A percentile compares a stretch with the other conserved stretches of the same genome.
Conservation (phyloP, 2,888 invertebrate species). For the Yponomeuta sedellus region DNA sequence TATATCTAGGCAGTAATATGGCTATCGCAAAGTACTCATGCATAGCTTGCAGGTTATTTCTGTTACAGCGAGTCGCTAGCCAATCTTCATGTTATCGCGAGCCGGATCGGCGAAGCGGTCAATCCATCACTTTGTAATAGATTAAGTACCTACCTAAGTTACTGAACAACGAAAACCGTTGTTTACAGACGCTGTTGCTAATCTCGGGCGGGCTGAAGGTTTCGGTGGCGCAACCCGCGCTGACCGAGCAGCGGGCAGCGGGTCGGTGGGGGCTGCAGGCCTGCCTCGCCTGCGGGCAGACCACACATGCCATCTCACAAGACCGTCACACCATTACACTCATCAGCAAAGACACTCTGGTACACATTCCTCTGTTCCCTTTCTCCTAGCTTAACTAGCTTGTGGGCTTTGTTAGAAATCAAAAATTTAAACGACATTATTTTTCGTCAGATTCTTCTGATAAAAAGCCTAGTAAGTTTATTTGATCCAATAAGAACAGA, state of each 20-base stretch:
- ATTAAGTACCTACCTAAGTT: not conserved
- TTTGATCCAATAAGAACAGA: no score
- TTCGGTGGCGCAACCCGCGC: conserved; percentile 74
- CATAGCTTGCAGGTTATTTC: conserved; percentile 12
- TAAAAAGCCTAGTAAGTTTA: no score
- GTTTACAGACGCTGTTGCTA: conserved; percentile 70
- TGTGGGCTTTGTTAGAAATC: not conserved
- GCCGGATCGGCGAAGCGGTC: not conserved
- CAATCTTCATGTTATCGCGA: not conserved
- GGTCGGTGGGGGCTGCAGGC: conserved; percentile 78
- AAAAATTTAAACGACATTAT: no score
- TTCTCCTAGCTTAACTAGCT: not conserved
- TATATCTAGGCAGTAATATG: not conserved
- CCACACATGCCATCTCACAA: conserved; percentile 78
- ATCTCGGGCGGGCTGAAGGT: conserved; percentile 67
- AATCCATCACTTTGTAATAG: not conserved
- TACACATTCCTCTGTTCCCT: conserved; percentile 48
- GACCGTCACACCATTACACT: conserved; percentile 71
- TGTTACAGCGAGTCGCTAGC: not conserved
- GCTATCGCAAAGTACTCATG: not conserved
- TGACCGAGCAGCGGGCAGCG: conserved; percentile 73
- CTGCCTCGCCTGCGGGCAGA: conserved; percentile 79
- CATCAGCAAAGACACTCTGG: conserved; percentile 75
- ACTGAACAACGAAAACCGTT: not conserved
- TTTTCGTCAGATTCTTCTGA: no score